Evolutionary conservation across 2,888 invertebrate genomes (phyloP), one percentile per base, ranked within the genome.

Genomic region (Spilosoma lubricipeda): DNA sequence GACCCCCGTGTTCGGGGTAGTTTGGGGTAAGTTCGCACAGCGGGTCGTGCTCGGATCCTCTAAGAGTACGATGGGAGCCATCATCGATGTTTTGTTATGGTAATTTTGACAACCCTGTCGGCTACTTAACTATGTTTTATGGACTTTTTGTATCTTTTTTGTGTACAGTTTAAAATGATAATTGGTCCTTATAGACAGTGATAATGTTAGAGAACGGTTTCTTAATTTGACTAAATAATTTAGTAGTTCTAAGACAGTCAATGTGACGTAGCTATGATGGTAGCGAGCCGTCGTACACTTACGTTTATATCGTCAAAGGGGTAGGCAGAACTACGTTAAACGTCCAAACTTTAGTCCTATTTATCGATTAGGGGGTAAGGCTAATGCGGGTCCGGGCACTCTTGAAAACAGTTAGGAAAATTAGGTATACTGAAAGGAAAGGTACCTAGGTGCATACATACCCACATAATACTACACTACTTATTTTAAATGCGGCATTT

Each of bases 71-170:
- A 75, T 69, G 74, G 83, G 82, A 84, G 82, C 86, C 77, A 84
- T 89, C 89, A 84, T 87, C 86, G 86, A 86, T 79, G 86, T 87
- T 87, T 89, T 89, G 87, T 90, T 85, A 89, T 86, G 87, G 79
- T 85, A 86, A 89, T 86, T 79, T 78, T 78, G 80, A 81, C 77
- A 74, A 72, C 77, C 76, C 77, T 77, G 81, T 81, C 75, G 45
- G 72, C 79, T 81, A 81, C 81, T 84, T 81, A 75, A 73, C 76
- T 69, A 70, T 65, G 75, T 76, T 73, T 78, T 77, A 70, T 75
- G 56, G 67, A 76, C 52, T 72, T 56, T 30, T 27, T 4, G n/a
- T 30, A n/a, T 8, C 3, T 7, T 15, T 27, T 30, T 30, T 30
- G 63, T 8, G 30, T 30, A 18, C 30, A 15, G 7, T 63, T 63